These are phyloP conservation scores for Hydropsyche betteni DNA, from an alignment of 2,888 invertebrate species.

Conservation along the genomic window DNA sequence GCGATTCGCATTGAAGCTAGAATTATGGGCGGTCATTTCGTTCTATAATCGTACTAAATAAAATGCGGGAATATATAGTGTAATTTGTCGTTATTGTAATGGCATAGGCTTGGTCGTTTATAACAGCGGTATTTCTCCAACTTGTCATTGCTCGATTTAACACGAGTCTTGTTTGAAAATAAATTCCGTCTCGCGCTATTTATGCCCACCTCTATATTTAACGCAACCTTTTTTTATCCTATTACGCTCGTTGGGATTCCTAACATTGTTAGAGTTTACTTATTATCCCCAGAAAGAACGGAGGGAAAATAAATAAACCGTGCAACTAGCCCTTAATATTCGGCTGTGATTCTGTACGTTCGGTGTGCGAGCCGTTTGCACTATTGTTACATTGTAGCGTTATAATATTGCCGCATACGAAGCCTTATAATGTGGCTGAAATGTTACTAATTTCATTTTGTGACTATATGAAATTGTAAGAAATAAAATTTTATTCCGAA, in stretches of 20 bases:
- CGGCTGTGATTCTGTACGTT: background rate
- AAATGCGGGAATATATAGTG: no score
- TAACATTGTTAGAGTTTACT: slow-evolving; percentile 46
- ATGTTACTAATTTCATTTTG: no score
- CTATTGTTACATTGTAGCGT: no score
- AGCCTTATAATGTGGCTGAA: no score
- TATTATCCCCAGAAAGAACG: slow-evolving; percentile 38
- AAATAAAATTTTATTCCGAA: no score
- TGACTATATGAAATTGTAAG: no score
- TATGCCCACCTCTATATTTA: slow-evolving; percentile 35
- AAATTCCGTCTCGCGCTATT: slow-evolving; percentile 25
- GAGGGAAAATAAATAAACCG: slow-evolving; percentile 37
- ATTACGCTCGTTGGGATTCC: slow-evolving; percentile 41
- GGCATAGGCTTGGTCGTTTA: slow-evolving; percentile 2
- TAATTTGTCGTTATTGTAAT: no score
- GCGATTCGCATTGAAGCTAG: no score
- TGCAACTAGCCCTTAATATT: slow-evolving; percentile 37
- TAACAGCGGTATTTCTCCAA: slow-evolving; percentile 26
- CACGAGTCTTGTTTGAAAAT: slow-evolving; percentile 27
- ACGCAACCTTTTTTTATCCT: slow-evolving; percentile 42
- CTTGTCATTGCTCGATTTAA: slow-evolving; percentile 39
- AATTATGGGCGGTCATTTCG: no score
- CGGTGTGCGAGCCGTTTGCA: slow-evolving; percentile 9
- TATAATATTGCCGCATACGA: no score
- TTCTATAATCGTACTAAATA: no score